phyloP scores from a whole-genome alignment of 2,113 vertebrate species.

The Edolisoma coerulescens region DNA sequence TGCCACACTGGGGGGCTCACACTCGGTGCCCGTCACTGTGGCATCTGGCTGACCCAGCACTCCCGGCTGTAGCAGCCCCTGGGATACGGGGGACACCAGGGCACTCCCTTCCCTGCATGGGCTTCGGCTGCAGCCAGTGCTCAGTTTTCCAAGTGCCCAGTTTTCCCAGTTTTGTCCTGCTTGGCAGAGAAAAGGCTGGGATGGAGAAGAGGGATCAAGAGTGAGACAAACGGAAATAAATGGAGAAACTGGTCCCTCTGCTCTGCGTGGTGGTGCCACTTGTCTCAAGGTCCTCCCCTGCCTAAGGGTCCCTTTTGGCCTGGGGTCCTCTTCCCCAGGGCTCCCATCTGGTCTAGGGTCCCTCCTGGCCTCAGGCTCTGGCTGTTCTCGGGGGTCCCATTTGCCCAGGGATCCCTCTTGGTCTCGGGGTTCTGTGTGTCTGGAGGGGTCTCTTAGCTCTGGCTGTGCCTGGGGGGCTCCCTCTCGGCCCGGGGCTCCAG shows the following conservation, averaged over 20 bases:
- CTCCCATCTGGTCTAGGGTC: not conserved
- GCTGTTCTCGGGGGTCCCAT: not conserved
- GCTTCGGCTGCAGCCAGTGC: not conserved
- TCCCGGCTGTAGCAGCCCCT: not conserved
- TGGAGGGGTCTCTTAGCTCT: not conserved
- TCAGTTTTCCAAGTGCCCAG: not conserved
- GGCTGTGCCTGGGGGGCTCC: not conserved
- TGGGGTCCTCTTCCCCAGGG: not conserved
- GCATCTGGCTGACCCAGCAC: not conserved
- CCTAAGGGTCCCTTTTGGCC: not conserved
- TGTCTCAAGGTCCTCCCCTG: not conserved
- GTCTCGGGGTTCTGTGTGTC: not conserved
- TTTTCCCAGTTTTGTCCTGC: not conserved
- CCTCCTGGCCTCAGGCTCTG: accelerated
- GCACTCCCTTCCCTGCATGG: not conserved
- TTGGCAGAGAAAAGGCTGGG: not conserved
- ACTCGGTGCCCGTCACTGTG: accelerated
- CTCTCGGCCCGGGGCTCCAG: too few relatives aligned
- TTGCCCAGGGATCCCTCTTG: not conserved
- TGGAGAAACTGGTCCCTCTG: not conserved
- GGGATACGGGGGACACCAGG: not conserved
- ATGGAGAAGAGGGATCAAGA: not conserved
- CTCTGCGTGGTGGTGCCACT: not conserved
- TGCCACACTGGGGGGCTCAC: accelerated
- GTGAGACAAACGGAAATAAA: not conserved